Base-by-base conservation (phyloP, 1,140 invertebrate species). In the Panagrolaimus sp. region DNA sequence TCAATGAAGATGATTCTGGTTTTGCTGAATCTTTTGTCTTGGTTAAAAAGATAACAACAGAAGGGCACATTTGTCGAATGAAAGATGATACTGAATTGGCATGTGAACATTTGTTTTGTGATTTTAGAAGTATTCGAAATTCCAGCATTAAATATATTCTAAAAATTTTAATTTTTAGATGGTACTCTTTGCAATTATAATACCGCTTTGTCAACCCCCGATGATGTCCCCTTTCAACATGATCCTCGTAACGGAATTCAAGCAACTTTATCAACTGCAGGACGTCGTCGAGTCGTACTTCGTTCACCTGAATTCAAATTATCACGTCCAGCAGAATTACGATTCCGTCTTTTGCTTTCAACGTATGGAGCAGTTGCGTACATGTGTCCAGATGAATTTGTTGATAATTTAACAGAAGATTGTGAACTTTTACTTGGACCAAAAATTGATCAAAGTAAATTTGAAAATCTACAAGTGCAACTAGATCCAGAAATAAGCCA, bases 401-500 rank as follows among this genome's bases (percentile, higher is more conserved):
- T 57, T 13, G 51, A 57, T 27, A 57, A 57, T 20, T 13, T 57
- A 20, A 25, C 27, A 0, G 51, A 57, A 57, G 51, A 57, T 20
- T 57, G 51, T 25, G 51, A 57, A 57, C n/a, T 57, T 0, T 16
- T 57, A 27, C 51, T 57, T 11, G 51, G 51, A 16, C 51, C 51
- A 27, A 57, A 57, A 57, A 57, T 57, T n/a, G 51, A 57, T 57
- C 51, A 57, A 16, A 57, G 27, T 9, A 57, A 16, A 57, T 57
- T 20, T 20, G 51, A 57, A 57, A 57, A 25, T 20, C 11, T 57
- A 20, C 51, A 57, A 57, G 51, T 57, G 1, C 51, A 57, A 57
- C 51, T 57, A 11, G 51, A 57, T 57, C 51, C 51, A 20, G 51
- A 57, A 8, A 57, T 57, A 4, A 20, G 16, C 8, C 51, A 57